Conservation (phyloP, 2,888 invertebrate species). For the Maniola hyperantus region DNA sequence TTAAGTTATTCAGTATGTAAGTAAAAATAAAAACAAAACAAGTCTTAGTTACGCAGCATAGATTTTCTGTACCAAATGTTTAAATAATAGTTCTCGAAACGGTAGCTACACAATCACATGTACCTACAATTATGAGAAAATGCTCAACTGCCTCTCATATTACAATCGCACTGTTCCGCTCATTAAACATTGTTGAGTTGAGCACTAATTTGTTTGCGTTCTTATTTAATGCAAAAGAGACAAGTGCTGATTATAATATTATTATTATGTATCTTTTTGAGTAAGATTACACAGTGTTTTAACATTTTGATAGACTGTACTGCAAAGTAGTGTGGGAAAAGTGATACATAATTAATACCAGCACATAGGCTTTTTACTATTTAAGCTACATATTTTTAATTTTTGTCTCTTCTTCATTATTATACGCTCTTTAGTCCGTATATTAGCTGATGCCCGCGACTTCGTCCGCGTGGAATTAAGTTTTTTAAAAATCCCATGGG, state of each 20-base stretch:
- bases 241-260: constrained; percentile 5
- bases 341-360: background rate
- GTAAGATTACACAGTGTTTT: constrained; percentile 2
- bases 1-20: too few species aligned
- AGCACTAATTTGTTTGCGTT: constrained; percentile 45
- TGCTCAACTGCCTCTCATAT: constrained; percentile 49
- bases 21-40: too few species aligned
- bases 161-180: constrained; percentile 41
- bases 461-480: too few species aligned
- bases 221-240: constrained; percentile 34
- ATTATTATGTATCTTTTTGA: constrained; percentile 7
- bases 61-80: constrained; percentile 1
- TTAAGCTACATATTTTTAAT: background rate
- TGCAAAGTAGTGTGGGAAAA: background rate
- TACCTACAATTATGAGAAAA: constrained; percentile 49
- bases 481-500: too few species aligned
- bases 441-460: too few species aligned
- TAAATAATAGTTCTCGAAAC: background rate
- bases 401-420: too few species aligned
- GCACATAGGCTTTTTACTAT: background rate
- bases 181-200: constrained; percentile 47
- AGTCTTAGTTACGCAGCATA: background rate
- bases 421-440: too few species aligned
- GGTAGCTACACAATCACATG: background rate
- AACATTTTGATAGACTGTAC: background rate